Base-by-base conservation (phyloP, 2,113 vertebrate genomes). In the Naja naja region DNA sequence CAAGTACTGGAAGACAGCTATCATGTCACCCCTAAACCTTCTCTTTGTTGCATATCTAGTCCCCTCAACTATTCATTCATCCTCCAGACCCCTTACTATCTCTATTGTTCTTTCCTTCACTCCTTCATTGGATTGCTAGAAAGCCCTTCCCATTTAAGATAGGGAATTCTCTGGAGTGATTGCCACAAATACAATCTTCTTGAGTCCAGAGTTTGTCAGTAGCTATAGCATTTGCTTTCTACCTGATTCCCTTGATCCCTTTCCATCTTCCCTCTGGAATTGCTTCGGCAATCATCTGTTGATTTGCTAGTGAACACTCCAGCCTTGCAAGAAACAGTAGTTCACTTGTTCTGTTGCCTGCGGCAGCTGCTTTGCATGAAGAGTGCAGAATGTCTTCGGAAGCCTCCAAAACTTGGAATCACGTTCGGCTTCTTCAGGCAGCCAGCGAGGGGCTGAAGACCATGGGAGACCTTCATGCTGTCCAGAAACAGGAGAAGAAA, bases 371-470 rank as follows among this genome's bases (percentile, higher is more conserved):
- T 14, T 25, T 43, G 74, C 0, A 18, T 81, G 0, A 43, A 64
- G 11, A 69, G 25, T 4, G 20, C 11, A 43, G 8, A 5, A 93
- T 93, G 93, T 52, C 56, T 39, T 93, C 90, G 2, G 60, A 91
- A 23, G 2, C 53, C 10, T 18, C 22, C 43, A 93, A 85, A 52
- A 22, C 87, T 1, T 93, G 90, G 90, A 89, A 58, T 5, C 90
- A 93, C 0, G 2, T 58, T 0, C 87, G 34, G 43, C 91, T 45
- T 5, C 93, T 95, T 25, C 94, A 92, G 60, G 47, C 95, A 3
- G 81, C 90, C n/a, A 89, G 92, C 6, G 92, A 93, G 81, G 93
- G 88, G 2, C 69, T 93, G 86, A 81, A 53, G 43, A 92, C 22
- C 22, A 92, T 93, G 2, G 89, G 89, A 85, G 74, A 64, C 43